Conservation (phyloP, 2,888 invertebrate genomes). For the Caenorhabditis becei region DNA sequence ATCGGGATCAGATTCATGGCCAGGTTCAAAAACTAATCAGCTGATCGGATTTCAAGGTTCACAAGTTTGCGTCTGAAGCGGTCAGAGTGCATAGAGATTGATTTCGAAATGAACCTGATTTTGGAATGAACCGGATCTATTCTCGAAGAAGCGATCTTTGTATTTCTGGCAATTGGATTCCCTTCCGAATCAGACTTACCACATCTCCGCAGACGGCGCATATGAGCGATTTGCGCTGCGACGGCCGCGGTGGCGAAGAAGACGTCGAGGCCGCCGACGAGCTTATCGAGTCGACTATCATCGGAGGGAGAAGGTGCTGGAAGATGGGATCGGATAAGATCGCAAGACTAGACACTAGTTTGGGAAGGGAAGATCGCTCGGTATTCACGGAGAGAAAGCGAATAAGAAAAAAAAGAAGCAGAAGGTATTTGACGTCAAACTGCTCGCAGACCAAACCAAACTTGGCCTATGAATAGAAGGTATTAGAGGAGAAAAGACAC, state of each 20-base stretch:
- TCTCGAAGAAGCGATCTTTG: neutral
- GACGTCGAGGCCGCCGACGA: conserved; percentile 44
- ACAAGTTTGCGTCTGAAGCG: neutral
- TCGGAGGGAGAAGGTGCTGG: neutral
- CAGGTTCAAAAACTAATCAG: conserved; percentile 6
- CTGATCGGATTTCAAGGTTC: neutral
- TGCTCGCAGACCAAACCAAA: neutral
- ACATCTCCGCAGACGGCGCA: conserved; percentile 68
- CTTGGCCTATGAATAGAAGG: neutral
- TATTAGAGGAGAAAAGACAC: conserved; percentile 1
- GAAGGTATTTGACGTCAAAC: conserved; percentile 11
- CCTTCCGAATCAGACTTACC: conserved; percentile 32
- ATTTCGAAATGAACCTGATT: neutral
- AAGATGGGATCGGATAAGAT: too few species aligned
- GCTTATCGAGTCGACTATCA: conserved; percentile 49
- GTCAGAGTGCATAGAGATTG: neutral
- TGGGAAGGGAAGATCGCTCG: neutral
- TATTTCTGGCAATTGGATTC: neutral
- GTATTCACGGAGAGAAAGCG: conserved; percentile 3
- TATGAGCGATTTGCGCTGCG: conserved; percentile 24
- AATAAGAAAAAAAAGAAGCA: neutral
- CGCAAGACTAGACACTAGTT: neutral
- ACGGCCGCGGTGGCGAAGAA: conserved; percentile 17
- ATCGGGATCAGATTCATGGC: neutral
- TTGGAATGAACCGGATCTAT: neutral